Conservation (phyloP, 2,113 vertebrate genomes). For the Carassius gibelio region DNA sequence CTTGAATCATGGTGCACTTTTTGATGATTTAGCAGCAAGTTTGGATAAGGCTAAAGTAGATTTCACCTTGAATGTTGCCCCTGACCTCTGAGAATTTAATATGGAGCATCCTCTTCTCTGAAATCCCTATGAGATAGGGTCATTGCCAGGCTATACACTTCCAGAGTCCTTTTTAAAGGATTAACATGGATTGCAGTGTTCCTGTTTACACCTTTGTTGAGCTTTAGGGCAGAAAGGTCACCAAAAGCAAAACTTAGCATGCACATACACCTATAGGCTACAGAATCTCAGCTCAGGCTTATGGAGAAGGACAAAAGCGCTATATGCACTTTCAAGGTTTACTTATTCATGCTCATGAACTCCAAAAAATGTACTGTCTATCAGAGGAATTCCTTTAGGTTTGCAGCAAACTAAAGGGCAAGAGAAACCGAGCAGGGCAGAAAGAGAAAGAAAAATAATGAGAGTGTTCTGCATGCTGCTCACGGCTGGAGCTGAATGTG, state of each 20-base stretch:
- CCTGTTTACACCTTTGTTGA: not conserved
- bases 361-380: conserved; percentile 64
- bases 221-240: not conserved
- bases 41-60: not conserved
- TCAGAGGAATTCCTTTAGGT: conserved; percentile 63
- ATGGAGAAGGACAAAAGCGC: conserved; percentile 42
- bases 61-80: conserved; percentile 17
- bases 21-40: conserved; percentile 11
- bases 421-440: conserved; percentile 47
- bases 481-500: conserved; percentile 62
- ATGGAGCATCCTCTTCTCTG: not conserved
- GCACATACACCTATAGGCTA: not conserved
- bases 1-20: not conserved
- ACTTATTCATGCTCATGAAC: conserved; percentile 62
- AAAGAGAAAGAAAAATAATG: conserved; percentile 57
- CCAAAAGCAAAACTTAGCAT: conserved; percentile 5
- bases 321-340: conserved; percentile 50
- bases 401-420: conserved; percentile 52
- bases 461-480: conserved; percentile 52
- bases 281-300: conserved; percentile 37
- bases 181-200: not conserved
- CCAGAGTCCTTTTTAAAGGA: not conserved
- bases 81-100: conserved; percentile 1
- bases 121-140: conserved; percentile 22
- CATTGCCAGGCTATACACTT: not conserved